These are phyloP conservation scores for Platycheirus rosarum DNA, from an alignment of 2,888 invertebrate genomes.

Conservation along the genomic window DNA sequence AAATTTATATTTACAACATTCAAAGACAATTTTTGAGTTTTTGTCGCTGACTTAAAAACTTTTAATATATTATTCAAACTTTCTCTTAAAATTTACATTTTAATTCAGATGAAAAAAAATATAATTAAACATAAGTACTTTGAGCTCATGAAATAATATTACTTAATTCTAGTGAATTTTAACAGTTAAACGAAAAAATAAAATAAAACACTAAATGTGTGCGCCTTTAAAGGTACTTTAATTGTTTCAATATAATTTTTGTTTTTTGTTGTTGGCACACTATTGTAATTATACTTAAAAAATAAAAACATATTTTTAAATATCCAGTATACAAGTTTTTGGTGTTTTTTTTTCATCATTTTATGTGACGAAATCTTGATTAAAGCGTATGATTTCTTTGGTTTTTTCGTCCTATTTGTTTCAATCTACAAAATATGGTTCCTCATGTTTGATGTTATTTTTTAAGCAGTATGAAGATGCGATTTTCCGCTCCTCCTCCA, in stretches of 20 bases:
- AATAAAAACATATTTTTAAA: not conserved
- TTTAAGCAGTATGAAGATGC: conserved; percentile 35
- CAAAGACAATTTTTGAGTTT: conserved; percentile 33
- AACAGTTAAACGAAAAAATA: conserved; percentile 46
- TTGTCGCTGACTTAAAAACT: conserved; percentile 40
- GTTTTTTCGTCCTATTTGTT: not conserved
- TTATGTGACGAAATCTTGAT: not conserved
- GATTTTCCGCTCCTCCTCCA: conserved; percentile 64
- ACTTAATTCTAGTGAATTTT: conserved; percentile 23
- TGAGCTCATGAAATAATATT: not conserved
- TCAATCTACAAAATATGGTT: conserved; percentile 24
- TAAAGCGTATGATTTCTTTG: conserved; percentile 29
- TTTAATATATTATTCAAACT: conserved; percentile 44
- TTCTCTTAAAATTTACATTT: conserved; percentile 24
- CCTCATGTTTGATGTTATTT: conserved; percentile 26
- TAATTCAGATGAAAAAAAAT: conserved; percentile 9
- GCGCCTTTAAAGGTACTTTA: conserved; percentile 51
- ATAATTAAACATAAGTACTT: not conserved
- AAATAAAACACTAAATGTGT: conserved; percentile 33
- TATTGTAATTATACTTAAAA: conserved; percentile 19
- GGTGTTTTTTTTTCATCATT: not conserved
- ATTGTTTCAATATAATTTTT: conserved; percentile 10
- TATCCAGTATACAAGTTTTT: not conserved
- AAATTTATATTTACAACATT: conserved; percentile 36
- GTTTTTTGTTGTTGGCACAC: conserved; percentile 54